phyloP scores from a whole-genome alignment of 64 coral and sea anemone species.

The Stylophora pistillata region DNA sequence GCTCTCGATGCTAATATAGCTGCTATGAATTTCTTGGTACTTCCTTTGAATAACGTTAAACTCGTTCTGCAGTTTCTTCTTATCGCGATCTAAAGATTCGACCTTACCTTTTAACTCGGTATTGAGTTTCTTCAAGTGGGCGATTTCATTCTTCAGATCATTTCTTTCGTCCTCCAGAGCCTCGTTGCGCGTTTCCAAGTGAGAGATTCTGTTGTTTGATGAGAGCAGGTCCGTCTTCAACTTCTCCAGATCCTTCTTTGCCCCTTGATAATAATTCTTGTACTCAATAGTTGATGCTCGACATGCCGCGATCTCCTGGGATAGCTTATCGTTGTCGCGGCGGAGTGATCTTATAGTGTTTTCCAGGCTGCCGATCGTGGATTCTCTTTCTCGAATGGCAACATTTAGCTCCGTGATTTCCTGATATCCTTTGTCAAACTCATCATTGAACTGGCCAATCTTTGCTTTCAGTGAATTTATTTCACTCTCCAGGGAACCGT shows the following conservation, averaged over 20 bases:
- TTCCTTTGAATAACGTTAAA: slow-evolving; percentile 70
- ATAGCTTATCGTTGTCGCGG: slow-evolving; percentile 86
- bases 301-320: slow-evolving; percentile 67
- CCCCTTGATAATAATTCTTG: slow-evolving; percentile 61
- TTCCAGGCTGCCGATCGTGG: slow-evolving; percentile 68
- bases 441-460: slow-evolving; percentile 68
- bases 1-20: slow-evolving; percentile 43
- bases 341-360: slow-evolving; percentile 64
- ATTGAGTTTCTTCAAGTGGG: slow-evolving; percentile 69
- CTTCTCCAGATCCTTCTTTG: slow-evolving; percentile 85
- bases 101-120: slow-evolving; percentile 81
- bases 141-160: slow-evolving; percentile 72
- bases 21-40: slow-evolving; percentile 55
- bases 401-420: slow-evolving; percentile 59
- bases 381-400: slow-evolving; percentile 73
- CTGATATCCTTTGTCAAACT: slow-evolving; percentile 79
- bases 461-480: slow-evolving; percentile 71
- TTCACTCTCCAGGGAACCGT: slow-evolving; percentile 82
- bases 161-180: slow-evolving; percentile 82
- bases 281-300: slow-evolving; percentile 67
- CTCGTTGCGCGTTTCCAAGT: slow-evolving; percentile 73
- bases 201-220: slow-evolving; percentile 64
- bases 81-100: slow-evolving; percentile 83
- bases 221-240: slow-evolving; percentile 77
- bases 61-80: slow-evolving; percentile 83